Evolutionary conservation across 2,113 vertebrate genomes (phyloP).

Genomic region (Stictonetta naevosa): DNA sequence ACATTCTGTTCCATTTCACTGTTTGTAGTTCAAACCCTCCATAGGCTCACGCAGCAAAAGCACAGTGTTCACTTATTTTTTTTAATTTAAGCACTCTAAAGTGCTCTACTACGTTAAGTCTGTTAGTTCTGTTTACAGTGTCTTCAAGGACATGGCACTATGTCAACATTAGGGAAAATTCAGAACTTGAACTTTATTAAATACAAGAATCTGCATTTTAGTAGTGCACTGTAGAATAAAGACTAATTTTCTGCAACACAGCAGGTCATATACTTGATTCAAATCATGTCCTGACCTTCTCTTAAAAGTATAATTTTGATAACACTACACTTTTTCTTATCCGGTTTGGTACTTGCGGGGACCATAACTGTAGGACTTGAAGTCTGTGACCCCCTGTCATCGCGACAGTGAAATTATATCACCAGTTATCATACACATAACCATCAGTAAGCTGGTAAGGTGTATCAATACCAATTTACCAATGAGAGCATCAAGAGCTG

Average conservation of each 20-base stretch:
- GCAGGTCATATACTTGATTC: background rate
- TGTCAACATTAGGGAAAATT: background rate
- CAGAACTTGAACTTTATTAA: background rate
- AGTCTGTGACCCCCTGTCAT: background rate
- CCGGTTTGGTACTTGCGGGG: background rate
- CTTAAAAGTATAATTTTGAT: background rate
- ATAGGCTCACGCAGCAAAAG: background rate
- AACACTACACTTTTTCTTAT: background rate
- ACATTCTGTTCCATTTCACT: background rate
- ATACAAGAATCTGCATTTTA: background rate
- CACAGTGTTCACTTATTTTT: background rate
- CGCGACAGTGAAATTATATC: background rate
- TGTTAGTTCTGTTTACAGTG: background rate
- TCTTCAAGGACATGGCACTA: background rate
- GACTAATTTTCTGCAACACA: background rate
- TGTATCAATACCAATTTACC: background rate
- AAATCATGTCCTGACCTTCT: background rate
- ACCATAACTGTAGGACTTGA: background rate
- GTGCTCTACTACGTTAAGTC: background rate
- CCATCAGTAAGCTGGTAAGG: background rate
- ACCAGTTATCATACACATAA: background rate
- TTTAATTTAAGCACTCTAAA: background rate
- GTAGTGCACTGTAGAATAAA: background rate
- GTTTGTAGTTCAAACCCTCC: background rate
- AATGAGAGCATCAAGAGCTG: background rate